These are phyloP conservation scores for Mohoua ochrocephala DNA, from an alignment of 2,113 vertebrate genomes.

Conservation along the genomic window DNA sequence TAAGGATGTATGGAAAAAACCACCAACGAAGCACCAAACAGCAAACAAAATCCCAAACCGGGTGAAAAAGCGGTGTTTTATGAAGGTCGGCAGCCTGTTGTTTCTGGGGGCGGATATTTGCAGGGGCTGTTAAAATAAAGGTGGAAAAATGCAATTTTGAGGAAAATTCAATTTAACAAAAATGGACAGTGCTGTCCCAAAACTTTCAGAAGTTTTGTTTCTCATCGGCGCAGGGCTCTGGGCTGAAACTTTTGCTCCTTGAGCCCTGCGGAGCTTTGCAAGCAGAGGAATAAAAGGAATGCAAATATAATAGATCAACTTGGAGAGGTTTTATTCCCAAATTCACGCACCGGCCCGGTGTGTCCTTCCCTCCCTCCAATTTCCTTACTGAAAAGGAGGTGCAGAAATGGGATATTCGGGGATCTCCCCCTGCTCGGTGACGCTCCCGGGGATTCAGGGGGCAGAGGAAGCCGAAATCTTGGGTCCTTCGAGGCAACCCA, in stretches of 20 bases:
- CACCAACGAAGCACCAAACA: not conserved
- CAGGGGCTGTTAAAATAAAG: not conserved
- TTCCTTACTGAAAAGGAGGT: not conserved
- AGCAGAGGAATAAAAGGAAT: accelerated
- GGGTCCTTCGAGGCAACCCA: accelerated
- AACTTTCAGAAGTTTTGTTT: not conserved
- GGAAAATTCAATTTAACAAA: not conserved
- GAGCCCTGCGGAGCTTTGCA: accelerated
- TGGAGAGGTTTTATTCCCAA: not conserved
- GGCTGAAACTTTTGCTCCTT: not conserved
- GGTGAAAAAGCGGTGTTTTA: not conserved
- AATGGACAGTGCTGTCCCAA: accelerated
- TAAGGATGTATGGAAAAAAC: not conserved
- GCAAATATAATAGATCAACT: not conserved
- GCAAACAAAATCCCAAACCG: not conserved
- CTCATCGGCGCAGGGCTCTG: accelerated
- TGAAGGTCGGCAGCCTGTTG: not conserved
- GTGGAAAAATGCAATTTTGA: not conserved
- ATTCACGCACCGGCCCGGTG: accelerated
- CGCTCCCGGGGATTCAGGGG: accelerated
- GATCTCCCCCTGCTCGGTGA: accelerated
- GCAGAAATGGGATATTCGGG: not conserved
- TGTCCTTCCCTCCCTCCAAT: not conserved
- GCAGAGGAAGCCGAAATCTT: not conserved
- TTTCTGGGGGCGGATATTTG: not conserved